Conservation (phyloP, 2,888 invertebrate genomes). For the Sipunculus nudus region DNA sequence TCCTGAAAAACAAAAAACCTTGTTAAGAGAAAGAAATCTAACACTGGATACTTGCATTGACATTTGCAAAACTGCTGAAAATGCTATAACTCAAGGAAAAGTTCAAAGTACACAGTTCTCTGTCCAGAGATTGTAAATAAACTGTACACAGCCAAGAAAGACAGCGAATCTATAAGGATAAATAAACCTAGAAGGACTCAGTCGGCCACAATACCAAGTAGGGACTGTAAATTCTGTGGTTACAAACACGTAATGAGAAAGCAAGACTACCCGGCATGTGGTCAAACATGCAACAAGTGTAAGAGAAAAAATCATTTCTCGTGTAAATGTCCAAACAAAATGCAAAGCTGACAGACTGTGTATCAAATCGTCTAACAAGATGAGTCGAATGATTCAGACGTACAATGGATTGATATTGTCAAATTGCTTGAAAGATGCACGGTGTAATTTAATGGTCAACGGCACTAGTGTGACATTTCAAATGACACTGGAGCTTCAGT, state of each 20-base stretch:
- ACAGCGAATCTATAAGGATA: no score
- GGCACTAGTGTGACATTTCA: slow-evolving; percentile 7
- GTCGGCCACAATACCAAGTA: no score
- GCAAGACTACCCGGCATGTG: slow-evolving; percentile 14
- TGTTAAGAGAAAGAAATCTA: slow-evolving; percentile 9
- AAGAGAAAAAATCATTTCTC: slow-evolving; percentile 8
- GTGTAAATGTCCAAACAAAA: neutral
- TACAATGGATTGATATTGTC: no score
- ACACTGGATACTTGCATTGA: slow-evolving; percentile 4
- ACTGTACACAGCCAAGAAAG: no score
- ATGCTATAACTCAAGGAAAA: slow-evolving; percentile 3
- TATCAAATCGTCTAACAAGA: no score
- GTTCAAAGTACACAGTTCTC: no score
- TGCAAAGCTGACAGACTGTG: no score
- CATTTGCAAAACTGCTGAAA: slow-evolving; percentile 15
- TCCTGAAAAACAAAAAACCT: neutral
- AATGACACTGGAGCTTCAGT: slow-evolving; percentile 25
- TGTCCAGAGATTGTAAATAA: no score
- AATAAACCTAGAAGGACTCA: no score
- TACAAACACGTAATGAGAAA: slow-evolving; percentile 3
- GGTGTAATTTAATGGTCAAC: neutral
- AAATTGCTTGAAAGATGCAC: neutral
- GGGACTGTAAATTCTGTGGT: slow-evolving; percentile 17
- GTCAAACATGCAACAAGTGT: slow-evolving; percentile 4
- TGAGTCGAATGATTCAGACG: no score